Percentiles rank a stretch among this genome's conserved stretches.
phyloP scores from a whole-genome alignment of 2,797 vertebrate species.

The Onychomys torridus region DNA sequence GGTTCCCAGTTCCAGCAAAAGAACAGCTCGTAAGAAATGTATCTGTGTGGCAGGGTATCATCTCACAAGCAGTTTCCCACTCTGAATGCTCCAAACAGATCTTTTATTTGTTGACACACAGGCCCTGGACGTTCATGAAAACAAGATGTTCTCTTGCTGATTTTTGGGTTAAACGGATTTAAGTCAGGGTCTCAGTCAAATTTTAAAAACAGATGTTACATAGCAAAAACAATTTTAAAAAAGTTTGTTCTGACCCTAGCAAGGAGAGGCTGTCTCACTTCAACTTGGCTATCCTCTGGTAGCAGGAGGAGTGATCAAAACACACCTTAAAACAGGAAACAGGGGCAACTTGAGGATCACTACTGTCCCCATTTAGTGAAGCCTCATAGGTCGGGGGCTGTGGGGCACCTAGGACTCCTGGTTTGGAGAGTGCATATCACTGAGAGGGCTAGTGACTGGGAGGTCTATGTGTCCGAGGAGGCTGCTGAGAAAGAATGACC shows the following conservation, averaged over 20 bases:
- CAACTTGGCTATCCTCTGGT: constrained; percentile 54
- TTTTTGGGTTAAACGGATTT: constrained; percentile 79
- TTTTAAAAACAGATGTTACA: constrained; percentile 85
- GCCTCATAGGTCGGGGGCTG: neutral
- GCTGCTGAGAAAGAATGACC: neutral
- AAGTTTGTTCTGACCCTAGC: constrained; percentile 62
- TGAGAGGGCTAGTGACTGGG: neutral
- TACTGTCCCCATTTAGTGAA: neutral
- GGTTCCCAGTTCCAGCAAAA: constrained; percentile 69
- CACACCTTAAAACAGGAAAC: neutral
- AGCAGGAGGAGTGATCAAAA: neutral
- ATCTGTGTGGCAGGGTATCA: constrained; percentile 69
- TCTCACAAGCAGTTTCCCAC: constrained; percentile 76
- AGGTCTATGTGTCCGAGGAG: neutral
- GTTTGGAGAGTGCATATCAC: neutral
- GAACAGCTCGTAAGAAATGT: constrained; percentile 62
- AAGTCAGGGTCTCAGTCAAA: constrained; percentile 81
- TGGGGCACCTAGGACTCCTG: neutral
- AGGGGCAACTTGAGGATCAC: neutral
- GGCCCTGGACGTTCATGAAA: constrained; percentile 81
- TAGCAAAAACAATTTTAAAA: neutral
- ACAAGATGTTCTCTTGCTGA: constrained; percentile 84
- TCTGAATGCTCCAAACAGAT: constrained; percentile 71
- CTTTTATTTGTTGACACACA: constrained; percentile 83
- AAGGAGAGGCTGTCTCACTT: constrained; percentile 58